Conservation (phyloP, 2,797 vertebrate genomes). For the Gambusia yucatana region DNA sequence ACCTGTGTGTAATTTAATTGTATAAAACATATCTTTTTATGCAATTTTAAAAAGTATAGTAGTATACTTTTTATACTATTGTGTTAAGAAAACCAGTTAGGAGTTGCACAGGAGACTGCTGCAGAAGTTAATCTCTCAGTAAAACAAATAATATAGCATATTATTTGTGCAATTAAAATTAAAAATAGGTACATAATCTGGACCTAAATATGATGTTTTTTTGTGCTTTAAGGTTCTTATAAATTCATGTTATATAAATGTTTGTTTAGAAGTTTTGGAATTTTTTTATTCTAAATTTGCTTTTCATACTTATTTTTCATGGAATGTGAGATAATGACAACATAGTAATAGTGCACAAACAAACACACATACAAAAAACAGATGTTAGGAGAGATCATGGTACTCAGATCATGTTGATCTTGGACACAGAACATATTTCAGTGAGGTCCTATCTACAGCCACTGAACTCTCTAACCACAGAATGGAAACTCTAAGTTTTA, state of each 20-base stretch:
- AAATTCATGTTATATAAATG: not conserved
- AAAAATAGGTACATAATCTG: not conserved
- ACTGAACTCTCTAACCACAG: slow-evolving; percentile 35
- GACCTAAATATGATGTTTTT: not conserved
- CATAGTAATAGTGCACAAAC: not conserved
- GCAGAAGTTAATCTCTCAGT: not conserved
- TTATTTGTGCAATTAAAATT: not conserved
- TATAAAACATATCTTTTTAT: not conserved
- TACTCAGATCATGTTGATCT: slow-evolving; percentile 49
- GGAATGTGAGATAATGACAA: not conserved
- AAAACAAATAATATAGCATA: not conserved
- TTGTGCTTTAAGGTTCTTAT: not conserved
- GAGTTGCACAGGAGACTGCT: not conserved
- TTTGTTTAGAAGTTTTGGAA: not conserved
- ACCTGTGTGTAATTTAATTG: not conserved
- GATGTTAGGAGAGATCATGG: slow-evolving; percentile 34
- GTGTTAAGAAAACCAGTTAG: not conserved
- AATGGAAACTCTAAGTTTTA: slow-evolving; percentile 11
- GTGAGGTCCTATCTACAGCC: slow-evolving; percentile 54
- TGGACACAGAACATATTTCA: slow-evolving; percentile 49
- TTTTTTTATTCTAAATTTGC: not conserved
- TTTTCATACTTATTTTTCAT: not conserved
- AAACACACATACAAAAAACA: not conserved
- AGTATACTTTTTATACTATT: no score
- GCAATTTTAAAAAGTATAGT: no score